These are phyloP conservation scores for Pseudachorutes palmiensis DNA, from an alignment of 1,140 invertebrate genomes.

Conservation along the genomic window DNA sequence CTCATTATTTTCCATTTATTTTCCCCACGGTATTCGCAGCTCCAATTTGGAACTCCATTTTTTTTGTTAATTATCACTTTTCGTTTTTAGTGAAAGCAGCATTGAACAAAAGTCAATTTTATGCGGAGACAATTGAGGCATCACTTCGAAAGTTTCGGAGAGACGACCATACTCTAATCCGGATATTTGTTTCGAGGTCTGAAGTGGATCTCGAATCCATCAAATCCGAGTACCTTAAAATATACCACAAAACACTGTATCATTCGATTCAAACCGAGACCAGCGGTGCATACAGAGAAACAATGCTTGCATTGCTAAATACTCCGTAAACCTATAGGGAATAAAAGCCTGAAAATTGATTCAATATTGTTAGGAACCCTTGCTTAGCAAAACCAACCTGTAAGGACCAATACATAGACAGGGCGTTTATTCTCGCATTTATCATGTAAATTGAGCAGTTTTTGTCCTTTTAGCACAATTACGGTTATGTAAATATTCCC, in stretches of 20 bases:
- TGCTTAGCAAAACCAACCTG: too few species aligned
- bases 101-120: conserved; percentile 59
- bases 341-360: neutral
- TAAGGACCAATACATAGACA: too few species aligned
- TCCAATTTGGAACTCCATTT: too few species aligned
- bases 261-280: conserved; percentile 50
- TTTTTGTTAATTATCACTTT: conserved; percentile 20
- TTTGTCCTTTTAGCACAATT: too few species aligned
- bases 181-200: conserved; percentile 44
- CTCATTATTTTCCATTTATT: too few species aligned
- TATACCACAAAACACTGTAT: conserved; percentile 60
- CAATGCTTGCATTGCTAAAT: conserved; percentile 12
- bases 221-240: conserved; percentile 57
- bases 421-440: too few species aligned
- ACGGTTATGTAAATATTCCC: too few species aligned
- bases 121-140: conserved; percentile 57
- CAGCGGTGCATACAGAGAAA: conserved; percentile 15
- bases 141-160: conserved; percentile 45
- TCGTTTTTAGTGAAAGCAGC: conserved; percentile 55
- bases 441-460: too few species aligned
- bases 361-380: neutral
- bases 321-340: neutral
- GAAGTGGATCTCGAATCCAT: conserved; percentile 58
- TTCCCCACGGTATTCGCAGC: too few species aligned
- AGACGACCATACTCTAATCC: conserved; percentile 43